Conservation (phyloP, 2,113 vertebrate genomes). For the Astur gentilis region DNA sequence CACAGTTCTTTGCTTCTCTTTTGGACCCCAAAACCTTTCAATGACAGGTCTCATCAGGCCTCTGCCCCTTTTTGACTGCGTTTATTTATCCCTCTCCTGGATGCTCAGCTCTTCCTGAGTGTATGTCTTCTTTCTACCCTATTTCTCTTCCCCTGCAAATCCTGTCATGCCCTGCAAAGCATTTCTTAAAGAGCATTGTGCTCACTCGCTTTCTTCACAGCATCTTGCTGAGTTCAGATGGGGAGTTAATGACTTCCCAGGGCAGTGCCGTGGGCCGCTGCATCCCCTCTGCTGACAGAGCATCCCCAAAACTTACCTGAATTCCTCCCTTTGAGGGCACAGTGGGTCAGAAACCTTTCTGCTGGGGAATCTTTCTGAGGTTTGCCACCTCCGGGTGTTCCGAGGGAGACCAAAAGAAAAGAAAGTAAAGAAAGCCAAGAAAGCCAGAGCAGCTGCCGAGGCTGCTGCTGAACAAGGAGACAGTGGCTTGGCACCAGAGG, state of each 20-base stretch:
- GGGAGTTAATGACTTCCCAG: background rate
- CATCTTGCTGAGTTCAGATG: background rate
- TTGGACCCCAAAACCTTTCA: background rate
- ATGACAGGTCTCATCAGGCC: background rate
- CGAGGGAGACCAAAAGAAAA: background rate
- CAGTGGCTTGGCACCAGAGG: background rate
- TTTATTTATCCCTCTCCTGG: background rate
- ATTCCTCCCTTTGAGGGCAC: background rate
- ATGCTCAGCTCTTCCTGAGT: background rate
- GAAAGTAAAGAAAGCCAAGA: background rate
- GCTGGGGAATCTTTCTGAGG: background rate
- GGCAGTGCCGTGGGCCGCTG: background rate
- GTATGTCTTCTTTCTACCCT: background rate
- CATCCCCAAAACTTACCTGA: background rate
- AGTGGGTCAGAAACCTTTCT: background rate
- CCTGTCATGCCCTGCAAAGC: background rate
- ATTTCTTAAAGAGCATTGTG: background rate
- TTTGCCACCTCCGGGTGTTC: background rate
- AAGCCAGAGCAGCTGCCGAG: background rate
- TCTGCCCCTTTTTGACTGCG: background rate
- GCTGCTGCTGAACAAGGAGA: background rate
- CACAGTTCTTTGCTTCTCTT: background rate
- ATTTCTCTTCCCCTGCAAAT: background rate
- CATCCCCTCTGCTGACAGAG: background rate
- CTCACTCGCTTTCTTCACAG: background rate